Evolutionary conservation across 1,140 invertebrate species (phyloP).

Genomic region (Neodiprion pinetum): DNA sequence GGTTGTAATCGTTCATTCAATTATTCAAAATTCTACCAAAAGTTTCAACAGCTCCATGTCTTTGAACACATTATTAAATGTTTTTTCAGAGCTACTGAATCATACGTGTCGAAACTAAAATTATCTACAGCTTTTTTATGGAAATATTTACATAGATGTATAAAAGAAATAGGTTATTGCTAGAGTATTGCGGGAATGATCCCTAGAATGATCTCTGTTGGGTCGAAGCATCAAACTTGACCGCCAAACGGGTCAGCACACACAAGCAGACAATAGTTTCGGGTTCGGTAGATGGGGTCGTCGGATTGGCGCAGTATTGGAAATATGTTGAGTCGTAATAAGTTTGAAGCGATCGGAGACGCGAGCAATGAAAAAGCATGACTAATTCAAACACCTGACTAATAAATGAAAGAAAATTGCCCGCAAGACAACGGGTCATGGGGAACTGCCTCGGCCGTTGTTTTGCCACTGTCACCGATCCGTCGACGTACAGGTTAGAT

Average conservation of each 20-base stretch:
- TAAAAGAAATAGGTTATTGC: too few relatives aligned
- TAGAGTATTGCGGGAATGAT: too few relatives aligned
- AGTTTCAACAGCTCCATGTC: too few relatives aligned
- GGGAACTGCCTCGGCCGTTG: slow-evolving; percentile 63
- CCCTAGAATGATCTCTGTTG: neutral
- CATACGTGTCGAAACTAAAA: too few relatives aligned
- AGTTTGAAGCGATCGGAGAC: neutral
- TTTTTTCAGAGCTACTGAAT: too few relatives aligned
- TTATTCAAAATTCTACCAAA: too few relatives aligned
- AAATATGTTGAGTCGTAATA: neutral
- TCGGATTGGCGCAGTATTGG: neutral
- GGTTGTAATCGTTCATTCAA: too few relatives aligned
- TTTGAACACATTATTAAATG: too few relatives aligned
- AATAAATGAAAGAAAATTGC: slow-evolving; percentile 9
- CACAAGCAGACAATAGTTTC: neutral
- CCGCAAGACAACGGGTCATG: slow-evolving; percentile 54
- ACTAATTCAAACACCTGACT: neutral
- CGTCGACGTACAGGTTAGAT: slow-evolving; percentile 49
- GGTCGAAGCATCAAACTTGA: neutral
- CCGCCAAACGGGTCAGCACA: neutral
- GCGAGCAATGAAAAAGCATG: neutral
- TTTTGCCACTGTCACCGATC: slow-evolving; percentile 51
- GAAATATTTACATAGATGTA: too few relatives aligned
- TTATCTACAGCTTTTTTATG: too few relatives aligned
- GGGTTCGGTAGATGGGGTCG: neutral